These are phyloP conservation scores for Leucosticte australis DNA, from an alignment of 2,113 vertebrate genomes.

Conservation along the genomic window DNA sequence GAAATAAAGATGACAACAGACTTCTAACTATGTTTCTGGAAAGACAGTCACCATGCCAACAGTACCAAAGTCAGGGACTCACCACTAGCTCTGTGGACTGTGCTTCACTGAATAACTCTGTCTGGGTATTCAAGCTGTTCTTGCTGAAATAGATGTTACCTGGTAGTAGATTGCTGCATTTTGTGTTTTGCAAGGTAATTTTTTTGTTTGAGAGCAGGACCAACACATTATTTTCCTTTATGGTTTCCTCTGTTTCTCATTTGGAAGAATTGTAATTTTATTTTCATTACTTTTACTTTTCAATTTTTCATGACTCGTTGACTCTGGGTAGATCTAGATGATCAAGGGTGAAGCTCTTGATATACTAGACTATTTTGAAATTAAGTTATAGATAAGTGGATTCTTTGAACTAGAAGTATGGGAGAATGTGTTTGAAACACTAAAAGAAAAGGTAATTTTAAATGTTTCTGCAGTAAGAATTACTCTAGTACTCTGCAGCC, in stretches of 20 bases:
- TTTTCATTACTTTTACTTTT: neutral
- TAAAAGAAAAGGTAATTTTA: neutral
- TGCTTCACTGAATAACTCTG: neutral
- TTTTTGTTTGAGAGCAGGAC: neutral
- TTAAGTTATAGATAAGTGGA: neutral
- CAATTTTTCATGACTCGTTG: neutral
- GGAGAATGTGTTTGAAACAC: neutral
- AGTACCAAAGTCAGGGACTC: neutral
- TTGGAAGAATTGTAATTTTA: neutral
- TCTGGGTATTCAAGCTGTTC: neutral
- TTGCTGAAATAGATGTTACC: neutral
- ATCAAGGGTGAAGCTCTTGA: neutral
- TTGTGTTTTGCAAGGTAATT: neutral
- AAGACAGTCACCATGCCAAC: neutral
- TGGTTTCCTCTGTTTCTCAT: neutral
- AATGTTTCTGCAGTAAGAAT: neutral
- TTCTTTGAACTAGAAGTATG: neutral
- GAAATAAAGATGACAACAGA: neutral
- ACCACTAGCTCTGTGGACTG: neutral
- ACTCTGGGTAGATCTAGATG: neutral
- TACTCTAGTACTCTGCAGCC: neutral
- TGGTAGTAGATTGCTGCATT: neutral
- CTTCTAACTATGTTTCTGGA: neutral
- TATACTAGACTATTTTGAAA: neutral
- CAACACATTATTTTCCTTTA: neutral